phyloP scores from a whole-genome alignment of 2,797 vertebrate genomes.

The Coluber constrictor region DNA sequence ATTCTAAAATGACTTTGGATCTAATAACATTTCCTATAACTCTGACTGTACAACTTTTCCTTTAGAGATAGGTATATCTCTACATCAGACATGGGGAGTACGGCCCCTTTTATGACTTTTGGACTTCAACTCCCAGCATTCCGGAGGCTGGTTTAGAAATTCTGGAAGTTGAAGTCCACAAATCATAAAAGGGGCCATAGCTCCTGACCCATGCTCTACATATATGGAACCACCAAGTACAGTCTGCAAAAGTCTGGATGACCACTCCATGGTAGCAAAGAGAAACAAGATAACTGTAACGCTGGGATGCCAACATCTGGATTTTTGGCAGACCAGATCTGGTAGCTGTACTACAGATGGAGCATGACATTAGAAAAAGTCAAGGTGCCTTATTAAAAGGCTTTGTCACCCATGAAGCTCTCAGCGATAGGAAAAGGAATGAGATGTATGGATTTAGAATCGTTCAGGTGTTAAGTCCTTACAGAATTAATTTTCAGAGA shows the following conservation, averaged over 20 bases:
- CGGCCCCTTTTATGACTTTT: background rate
- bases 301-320: background rate
- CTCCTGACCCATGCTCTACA: background rate
- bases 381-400: slow-evolving; percentile 27
- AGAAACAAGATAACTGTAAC: background rate
- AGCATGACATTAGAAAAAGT: background rate
- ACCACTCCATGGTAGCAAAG: background rate
- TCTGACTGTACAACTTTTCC: background rate
- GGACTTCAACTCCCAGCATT: background rate
- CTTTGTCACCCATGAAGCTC: slow-evolving; percentile 7
- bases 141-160: background rate
- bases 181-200: background rate
- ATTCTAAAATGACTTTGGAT: background rate
- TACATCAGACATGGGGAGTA: background rate
- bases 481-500: background rate
- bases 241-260: background rate
- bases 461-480: background rate
- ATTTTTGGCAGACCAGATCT: background rate
- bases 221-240: background rate
- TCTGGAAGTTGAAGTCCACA: background rate
- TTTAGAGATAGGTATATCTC: background rate
- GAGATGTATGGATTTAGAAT: background rate
- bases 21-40: background rate
- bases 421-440: accelerated
- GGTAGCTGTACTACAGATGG: background rate